phyloP scores from a whole-genome alignment of 2,797 vertebrate species.

The Acanthurus lineatus region DNA sequence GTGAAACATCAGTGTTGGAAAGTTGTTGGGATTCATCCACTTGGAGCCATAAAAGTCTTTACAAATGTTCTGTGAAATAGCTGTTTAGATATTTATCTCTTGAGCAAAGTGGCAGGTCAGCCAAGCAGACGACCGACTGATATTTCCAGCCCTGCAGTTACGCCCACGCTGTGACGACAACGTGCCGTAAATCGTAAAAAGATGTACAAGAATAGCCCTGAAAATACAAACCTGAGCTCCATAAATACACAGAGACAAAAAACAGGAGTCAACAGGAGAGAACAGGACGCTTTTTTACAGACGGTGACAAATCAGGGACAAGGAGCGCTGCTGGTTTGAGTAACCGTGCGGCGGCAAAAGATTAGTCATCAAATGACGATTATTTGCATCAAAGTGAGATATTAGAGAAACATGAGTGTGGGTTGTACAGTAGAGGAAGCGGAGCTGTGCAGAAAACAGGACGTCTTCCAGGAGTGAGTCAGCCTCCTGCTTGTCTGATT shows the following conservation, averaged over 20 bases:
- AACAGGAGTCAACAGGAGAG: neutral
- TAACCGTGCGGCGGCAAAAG: conserved; percentile 24
- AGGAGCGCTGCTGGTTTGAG: conserved; percentile 22
- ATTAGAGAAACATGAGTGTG: conserved; percentile 35
- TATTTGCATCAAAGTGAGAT: conserved; percentile 59
- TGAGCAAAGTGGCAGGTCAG: neutral
- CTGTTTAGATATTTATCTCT: neutral
- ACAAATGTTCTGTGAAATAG: neutral
- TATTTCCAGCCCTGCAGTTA: neutral
- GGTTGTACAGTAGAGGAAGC: conserved; percentile 28
- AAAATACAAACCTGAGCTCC: neutral
- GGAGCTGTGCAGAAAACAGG: conserved; percentile 26
- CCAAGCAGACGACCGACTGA: accelerated
- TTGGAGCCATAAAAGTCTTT: neutral
- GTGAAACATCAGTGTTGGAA: no score
- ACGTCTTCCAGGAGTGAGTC: conserved; percentile 46
- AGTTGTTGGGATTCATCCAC: no score
- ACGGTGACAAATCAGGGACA: neutral
- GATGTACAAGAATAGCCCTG: neutral
- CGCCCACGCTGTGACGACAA: no score
- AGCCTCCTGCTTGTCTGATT: conserved; percentile 54
- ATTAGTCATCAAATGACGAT: conserved; percentile 40
- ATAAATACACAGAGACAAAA: no score
- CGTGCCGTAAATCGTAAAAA: neutral
- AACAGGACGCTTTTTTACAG: neutral